Percentiles rank a stretch among this genome's conserved stretches.
These are phyloP conservation scores for Leptoteleia sp. DNA, from an alignment of 1,140 invertebrate genomes.

Conservation along the genomic window DNA sequence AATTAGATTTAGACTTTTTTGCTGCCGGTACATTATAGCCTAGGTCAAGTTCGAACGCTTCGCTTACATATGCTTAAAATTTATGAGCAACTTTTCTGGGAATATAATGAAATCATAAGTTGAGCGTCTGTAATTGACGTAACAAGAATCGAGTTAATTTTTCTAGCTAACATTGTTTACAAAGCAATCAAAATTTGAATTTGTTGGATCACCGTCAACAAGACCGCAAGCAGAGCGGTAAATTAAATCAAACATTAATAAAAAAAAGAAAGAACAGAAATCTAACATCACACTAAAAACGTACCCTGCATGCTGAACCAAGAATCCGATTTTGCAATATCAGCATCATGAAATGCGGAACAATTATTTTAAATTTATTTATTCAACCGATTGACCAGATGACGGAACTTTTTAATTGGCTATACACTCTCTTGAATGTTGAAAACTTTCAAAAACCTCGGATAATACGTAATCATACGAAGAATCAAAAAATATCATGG, in stretches of 20 bases:
- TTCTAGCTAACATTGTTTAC: conserved; percentile 37
- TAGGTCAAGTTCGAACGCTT: conserved; percentile 37
- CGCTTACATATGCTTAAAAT: conserved; percentile 42
- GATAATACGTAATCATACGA: no score
- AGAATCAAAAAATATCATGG: conserved; percentile 8
- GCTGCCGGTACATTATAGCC: conserved; percentile 9
- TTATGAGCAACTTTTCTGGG: conserved; percentile 46
- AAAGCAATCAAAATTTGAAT: conserved; percentile 21
- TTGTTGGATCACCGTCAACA: conserved; percentile 29
- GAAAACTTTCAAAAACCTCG: conserved; percentile 20
- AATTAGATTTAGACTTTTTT: conserved; percentile 49
- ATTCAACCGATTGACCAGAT: conserved; percentile 9
- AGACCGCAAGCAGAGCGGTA: no score
- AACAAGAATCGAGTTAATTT: conserved; percentile 40
- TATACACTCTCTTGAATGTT: background rate
- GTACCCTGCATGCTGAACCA: no score
- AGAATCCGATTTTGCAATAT: no score
- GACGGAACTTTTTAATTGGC: conserved; percentile 37
- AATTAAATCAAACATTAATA: no score
- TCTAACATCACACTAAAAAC: no score
- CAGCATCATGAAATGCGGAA: no score
- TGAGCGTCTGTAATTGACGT: conserved; percentile 23
- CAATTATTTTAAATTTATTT: no score
- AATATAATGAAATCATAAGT: conserved; percentile 54
- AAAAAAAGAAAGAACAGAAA: no score